Evolutionary conservation across 2,888 invertebrate genomes (phyloP), one percentile per base, ranked within the genome.

Genomic region (Watsonalla cultraria): DNA sequence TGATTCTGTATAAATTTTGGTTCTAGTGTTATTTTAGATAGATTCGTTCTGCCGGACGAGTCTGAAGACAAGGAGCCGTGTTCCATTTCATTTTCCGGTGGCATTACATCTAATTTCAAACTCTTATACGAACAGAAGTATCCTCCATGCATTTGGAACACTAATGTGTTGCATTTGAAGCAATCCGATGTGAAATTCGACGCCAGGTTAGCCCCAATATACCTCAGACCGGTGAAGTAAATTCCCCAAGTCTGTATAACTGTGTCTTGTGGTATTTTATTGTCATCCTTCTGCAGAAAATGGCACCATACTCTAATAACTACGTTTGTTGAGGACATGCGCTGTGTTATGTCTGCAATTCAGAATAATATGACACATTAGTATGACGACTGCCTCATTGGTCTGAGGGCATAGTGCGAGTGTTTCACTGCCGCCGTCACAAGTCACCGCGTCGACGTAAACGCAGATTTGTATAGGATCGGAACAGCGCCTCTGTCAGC

Each of bases 101-200:
- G 90, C 33, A 90, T 90, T 2, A 90, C 74, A 57, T 92, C 91
- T 46, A 93, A 70, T 72, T 88, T 86, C 4, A 91, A 74, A 70
- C 90, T 91, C 76, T 87, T 90, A 61, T 91, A 91, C 0, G 93
- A 93, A 45, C 95, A 95, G 78, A 97, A 98, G 72, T 94, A 96
- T 5, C 97, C 97, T 45, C 96, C 97, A 60, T 95, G 95, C 92
- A 98, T 94, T 87, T 96, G 95, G 82, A 98, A 96, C 67, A 98
- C 94, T 66, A 97, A 84, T 47, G 96, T 94, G 78, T 96, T 96
- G 59, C 92, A 88, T 75, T 92, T 92, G 66, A 96, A 94, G 68
- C 93, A 92, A 54, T 92, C 92, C 4, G 94, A 93, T 46, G 94
- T 93, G 71, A 94, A 93, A 64, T 92, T 92, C 9, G 96, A 94